A percentile compares a stretch with the other conserved stretches of the same genome.
phyloP scores from a whole-genome alignment of 2,113 vertebrate genomes.

The Pygoscelis antarcticus region DNA sequence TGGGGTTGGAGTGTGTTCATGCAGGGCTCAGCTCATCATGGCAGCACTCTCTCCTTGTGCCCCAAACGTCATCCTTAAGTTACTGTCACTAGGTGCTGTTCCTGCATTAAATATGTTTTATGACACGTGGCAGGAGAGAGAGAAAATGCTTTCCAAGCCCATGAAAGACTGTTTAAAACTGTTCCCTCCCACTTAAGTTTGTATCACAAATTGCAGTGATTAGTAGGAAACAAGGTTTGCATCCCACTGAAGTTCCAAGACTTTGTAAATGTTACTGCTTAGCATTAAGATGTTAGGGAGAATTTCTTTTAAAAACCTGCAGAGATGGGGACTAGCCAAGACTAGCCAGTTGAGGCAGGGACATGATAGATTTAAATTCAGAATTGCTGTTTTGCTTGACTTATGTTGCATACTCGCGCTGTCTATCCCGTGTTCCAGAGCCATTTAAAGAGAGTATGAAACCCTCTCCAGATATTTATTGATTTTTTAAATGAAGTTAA shows the following conservation, averaged over 20 bases:
- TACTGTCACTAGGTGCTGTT: background rate
- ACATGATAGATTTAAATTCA: background rate
- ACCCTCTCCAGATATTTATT: background rate
- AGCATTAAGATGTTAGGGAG: background rate
- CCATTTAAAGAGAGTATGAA: background rate
- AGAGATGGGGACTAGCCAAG: background rate
- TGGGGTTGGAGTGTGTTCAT: background rate
- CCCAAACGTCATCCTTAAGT: background rate
- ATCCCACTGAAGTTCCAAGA: background rate
- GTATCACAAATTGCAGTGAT: background rate
- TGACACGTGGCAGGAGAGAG: background rate
- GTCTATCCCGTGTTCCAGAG: background rate
- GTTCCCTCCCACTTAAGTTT: background rate
- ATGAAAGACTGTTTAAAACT: background rate
- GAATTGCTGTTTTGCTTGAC: background rate
- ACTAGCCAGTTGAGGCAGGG: background rate
- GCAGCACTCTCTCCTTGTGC: background rate
- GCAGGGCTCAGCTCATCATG: background rate
- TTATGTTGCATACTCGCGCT: fast-evolving
- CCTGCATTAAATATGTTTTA: background rate
- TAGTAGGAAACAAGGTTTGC: background rate
- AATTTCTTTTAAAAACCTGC: background rate
- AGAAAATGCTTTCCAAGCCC: background rate
- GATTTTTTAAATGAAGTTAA: background rate
- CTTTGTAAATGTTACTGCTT: background rate